A percentile compares a stretch with the other conserved stretches of the same genome.
phyloP scores from a whole-genome alignment of 2,113 vertebrate genomes.

The Calidris pugnax region DNA sequence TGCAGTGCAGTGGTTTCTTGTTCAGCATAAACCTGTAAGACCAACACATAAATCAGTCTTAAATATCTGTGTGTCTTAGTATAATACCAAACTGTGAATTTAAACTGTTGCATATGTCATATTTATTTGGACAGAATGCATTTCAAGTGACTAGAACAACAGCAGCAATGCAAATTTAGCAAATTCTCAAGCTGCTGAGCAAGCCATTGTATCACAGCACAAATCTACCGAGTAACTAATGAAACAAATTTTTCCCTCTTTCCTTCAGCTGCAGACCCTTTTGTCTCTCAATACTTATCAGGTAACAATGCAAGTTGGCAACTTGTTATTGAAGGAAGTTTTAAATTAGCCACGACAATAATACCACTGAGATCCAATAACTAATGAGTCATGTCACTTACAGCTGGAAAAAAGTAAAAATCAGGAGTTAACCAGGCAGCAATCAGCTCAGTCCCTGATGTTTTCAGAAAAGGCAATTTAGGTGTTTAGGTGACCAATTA shows the following conservation, averaged over 20 bases:
- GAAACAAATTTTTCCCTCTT: constrained; percentile 15
- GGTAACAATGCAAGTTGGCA: background rate
- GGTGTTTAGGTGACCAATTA: background rate
- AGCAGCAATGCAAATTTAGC: constrained; percentile 43
- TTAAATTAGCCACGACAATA: background rate
- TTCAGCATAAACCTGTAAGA: constrained; percentile 45
- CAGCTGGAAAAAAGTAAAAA: background rate
- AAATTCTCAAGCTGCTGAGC: constrained; percentile 44
- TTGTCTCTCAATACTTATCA: background rate
- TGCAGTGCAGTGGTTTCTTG: constrained; percentile 8
- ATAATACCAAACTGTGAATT: constrained; percentile 61
- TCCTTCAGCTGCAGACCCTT: background rate
- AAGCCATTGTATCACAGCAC: background rate
- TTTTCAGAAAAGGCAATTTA: background rate
- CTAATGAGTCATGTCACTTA: background rate
- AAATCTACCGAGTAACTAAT: constrained; percentile 9
- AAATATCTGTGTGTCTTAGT: constrained; percentile 23
- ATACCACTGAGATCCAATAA: background rate
- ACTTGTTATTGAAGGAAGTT: background rate
- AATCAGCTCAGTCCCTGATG: background rate
- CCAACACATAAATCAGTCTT: constrained; percentile 60
- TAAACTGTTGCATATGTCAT: constrained; percentile 47
- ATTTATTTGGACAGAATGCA: constrained; percentile 36
- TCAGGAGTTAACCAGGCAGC: background rate
- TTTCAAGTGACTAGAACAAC: constrained; percentile 51